Evolutionary conservation across 2,888 invertebrate genomes (phyloP).

Genomic region (Drosophila paranaensis): DNA sequence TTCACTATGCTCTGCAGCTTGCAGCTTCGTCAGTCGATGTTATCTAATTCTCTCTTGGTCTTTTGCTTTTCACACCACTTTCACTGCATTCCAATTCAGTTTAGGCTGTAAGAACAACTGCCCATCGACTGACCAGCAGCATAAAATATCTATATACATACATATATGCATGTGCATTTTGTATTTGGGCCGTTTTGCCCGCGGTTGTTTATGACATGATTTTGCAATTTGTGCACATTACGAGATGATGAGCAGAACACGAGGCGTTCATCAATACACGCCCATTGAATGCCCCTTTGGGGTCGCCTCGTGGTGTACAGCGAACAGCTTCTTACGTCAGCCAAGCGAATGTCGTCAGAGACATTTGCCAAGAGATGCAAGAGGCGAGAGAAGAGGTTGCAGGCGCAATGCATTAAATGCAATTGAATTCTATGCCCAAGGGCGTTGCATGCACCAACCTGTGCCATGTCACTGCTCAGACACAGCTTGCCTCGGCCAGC

Average conservation of each 20-base stretch:
- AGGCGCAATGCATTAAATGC: slow-evolving; percentile 68
- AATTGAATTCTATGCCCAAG: slow-evolving; percentile 74
- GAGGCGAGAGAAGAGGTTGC: slow-evolving; percentile 31
- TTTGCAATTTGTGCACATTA: slow-evolving; percentile 74
- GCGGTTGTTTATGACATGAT: slow-evolving; percentile 78
- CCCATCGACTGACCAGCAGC: neutral
- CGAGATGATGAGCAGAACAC: slow-evolving; percentile 57
- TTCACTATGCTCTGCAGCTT: no score
- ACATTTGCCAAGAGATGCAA: slow-evolving; percentile 15
- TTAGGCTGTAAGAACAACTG: slow-evolving; percentile 41
- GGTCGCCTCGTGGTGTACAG: slow-evolving; percentile 60
- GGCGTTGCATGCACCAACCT: slow-evolving; percentile 66
- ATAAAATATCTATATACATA: neutral
- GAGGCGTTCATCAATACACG: slow-evolving; percentile 14
- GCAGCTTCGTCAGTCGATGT: no score
- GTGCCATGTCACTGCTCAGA: slow-evolving; percentile 31
- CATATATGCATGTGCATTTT: neutral
- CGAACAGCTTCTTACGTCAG: slow-evolving; percentile 67
- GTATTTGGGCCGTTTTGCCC: slow-evolving; percentile 41
- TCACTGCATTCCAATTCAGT: no score
- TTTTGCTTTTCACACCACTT: no score
- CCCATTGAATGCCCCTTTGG: slow-evolving; percentile 56
- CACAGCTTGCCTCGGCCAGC: slow-evolving; percentile 9
- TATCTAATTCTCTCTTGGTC: no score
- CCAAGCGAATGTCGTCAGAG: slow-evolving; percentile 25